Base-by-base conservation (phyloP, 2,113 vertebrate species). In the Phylloscopus whistleri region DNA sequence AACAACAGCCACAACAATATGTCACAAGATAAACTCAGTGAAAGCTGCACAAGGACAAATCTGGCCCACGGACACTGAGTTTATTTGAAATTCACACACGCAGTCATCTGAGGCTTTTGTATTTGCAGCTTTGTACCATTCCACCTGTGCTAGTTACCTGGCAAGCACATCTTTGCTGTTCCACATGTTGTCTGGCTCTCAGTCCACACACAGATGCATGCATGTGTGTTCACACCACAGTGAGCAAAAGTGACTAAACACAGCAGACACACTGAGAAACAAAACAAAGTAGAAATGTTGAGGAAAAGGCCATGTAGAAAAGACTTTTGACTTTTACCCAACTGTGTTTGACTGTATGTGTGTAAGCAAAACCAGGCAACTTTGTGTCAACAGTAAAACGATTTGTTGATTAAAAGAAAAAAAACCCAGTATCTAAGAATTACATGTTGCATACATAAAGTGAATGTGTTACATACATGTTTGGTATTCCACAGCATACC, bases 201-300 rank as follows among this genome's bases (percentile, higher is more conserved):
- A 19, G 3, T 60, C 19, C 59, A 20, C 46, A 9, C 16, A 13
- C 31, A 37, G 28, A 58, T 60, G 35, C 16, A 58, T 60, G 35
- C 16, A 12, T 2, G 1, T 28, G 5, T 41, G 49, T 49, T 84
- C 55, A 60, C 51, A 49, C 10, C 0, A 0, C 48, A 51, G 46
- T 10, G 63, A 86, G 76, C n/a, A 66, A 10, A 86, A 51, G 8
- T 31, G 16, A 26, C 39, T 33, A 24, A 26, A 69, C 51, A 58
- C 51, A 90, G 39, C 37, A 5, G 18, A n/a, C 37, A 39, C 2
- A 21, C 13, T 46, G 33, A 63, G 55, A 79, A 73, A 49, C 11
- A 49, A 64, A 66, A 37, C 49, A 77, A 53, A 33, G 9, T 16
- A 52, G 30, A 84, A 76, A 86, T 35, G 49, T 33, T 78, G 37